Evolutionary conservation across 2,797 vertebrate genomes (phyloP).

Genomic region (Bryconaethiops microstoma): DNA sequence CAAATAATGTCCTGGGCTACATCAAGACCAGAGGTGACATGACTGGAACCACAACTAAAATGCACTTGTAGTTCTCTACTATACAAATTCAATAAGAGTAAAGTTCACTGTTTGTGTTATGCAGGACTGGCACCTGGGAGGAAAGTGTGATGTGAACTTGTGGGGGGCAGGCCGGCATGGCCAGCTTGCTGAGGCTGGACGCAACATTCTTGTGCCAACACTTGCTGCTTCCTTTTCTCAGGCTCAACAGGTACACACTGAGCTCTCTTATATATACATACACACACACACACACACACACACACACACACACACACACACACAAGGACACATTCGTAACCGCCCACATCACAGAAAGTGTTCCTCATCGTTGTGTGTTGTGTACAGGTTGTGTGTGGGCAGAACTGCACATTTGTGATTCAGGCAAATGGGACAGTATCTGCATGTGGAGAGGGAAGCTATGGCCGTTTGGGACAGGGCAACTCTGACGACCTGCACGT

Average conservation of each 20-base stretch:
- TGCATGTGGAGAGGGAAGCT: slow-evolving; percentile 84
- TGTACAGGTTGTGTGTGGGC: slow-evolving; percentile 81
- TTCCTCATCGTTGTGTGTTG: slow-evolving; percentile 10
- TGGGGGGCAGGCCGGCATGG: slow-evolving; percentile 97
- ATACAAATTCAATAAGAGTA: background rate
- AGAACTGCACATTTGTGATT: slow-evolving; percentile 85
- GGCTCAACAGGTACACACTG: slow-evolving; percentile 88
- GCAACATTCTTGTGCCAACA: slow-evolving; percentile 92
- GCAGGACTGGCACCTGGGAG: slow-evolving; percentile 97
- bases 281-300: too few species aligned
- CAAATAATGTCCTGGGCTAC: slow-evolving; percentile 99
- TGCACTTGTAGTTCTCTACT: background rate
- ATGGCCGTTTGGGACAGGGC: slow-evolving; percentile 81
- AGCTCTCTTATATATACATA: too few species aligned
- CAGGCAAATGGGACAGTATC: slow-evolving; percentile 81
- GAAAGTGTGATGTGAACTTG: slow-evolving; percentile 92
- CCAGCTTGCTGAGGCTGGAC: slow-evolving; percentile 93
- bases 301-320: slow-evolving; percentile 1
- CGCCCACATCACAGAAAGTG: slow-evolving; percentile 76
- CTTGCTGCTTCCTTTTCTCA: slow-evolving; percentile 91
- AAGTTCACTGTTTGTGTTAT: slow-evolving; percentile 21
- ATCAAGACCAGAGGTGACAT: slow-evolving; percentile 89
- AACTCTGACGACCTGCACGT: slow-evolving; percentile 95
- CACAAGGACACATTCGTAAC: background rate
- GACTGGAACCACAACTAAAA: background rate